A percentile compares a stretch with the other conserved stretches of the same genome.
phyloP scores from a whole-genome alignment of 2,888 invertebrate species.

The Papilio protenor region DNA sequence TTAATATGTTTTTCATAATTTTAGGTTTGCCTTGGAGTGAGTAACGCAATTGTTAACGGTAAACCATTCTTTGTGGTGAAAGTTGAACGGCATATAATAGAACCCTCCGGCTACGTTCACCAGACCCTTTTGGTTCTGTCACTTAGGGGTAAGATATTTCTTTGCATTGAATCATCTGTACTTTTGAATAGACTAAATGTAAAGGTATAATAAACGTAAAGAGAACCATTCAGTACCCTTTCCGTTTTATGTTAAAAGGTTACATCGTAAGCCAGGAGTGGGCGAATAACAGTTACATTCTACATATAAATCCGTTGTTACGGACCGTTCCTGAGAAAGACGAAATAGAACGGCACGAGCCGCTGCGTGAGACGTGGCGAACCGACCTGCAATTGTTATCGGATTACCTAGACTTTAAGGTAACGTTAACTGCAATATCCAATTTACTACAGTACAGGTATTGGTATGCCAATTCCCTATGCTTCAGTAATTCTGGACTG shows the following conservation, averaged over 20 bases:
- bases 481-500: not conserved
- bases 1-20: constrained; percentile 8
- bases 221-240: constrained; percentile 29
- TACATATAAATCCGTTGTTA: constrained; percentile 84
- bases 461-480: not conserved
- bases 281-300: constrained; percentile 81
- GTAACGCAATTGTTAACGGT: constrained; percentile 80
- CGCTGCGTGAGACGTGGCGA: constrained; percentile 81
- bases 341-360: constrained; percentile 71
- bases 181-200: constrained; percentile 32
- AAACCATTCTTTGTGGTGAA: constrained; percentile 82
- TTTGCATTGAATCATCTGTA: constrained; percentile 14
- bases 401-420: constrained; percentile 86
- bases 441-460: not conserved
- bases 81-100: constrained; percentile 84
- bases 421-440: constrained; percentile 52
- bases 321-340: constrained; percentile 67
- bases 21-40: constrained; percentile 81
- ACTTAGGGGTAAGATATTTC: constrained; percentile 70
- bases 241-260: constrained; percentile 62
- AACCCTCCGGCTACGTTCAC: constrained; percentile 81
- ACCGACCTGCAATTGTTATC: constrained; percentile 85
- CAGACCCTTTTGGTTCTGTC: constrained; percentile 83
- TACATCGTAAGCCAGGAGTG: constrained; percentile 86
- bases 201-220: constrained; percentile 35